Evolutionary conservation across 2,888 invertebrate species (phyloP).

Genomic region (Nebria salina): DNA sequence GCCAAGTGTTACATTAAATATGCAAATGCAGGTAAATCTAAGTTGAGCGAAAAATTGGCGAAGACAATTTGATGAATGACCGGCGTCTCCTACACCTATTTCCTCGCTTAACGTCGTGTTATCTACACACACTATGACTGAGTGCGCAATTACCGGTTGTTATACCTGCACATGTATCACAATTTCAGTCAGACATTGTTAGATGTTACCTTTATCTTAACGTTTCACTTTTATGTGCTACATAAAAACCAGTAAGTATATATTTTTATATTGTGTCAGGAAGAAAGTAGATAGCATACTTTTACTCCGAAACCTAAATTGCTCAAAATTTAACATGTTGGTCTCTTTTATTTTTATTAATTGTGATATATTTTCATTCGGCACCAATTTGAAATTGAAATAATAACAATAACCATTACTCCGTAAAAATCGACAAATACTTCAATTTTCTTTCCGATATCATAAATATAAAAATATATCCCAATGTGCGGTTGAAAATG

Average conservation of each 20-base stretch:
- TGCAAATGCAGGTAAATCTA: not conserved
- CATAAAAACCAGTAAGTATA: no score
- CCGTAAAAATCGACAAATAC: not conserved
- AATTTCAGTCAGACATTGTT: not conserved
- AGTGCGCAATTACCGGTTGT: no score
- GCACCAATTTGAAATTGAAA: not conserved
- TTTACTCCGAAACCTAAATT: not conserved
- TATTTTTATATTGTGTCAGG: no score
- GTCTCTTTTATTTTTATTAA: not conserved
- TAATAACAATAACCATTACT: not conserved
- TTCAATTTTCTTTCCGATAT: not conserved
- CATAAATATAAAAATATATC: slow-evolving; percentile 3
- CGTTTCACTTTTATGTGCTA: not conserved
- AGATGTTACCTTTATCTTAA: not conserved
- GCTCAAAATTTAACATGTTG: not conserved
- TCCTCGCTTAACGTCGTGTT: not conserved
- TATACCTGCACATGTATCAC: no score
- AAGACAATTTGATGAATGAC: not conserved
- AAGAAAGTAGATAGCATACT: no score
- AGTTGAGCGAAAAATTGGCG: not conserved
- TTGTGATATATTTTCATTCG: not conserved
- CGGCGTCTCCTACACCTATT: not conserved
- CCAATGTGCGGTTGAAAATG: not conserved
- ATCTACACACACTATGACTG: not conserved
- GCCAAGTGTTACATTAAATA: not conserved